Evolutionary conservation across 2,888 invertebrate species (phyloP).

Genomic region (Oscheius sp.): DNA sequence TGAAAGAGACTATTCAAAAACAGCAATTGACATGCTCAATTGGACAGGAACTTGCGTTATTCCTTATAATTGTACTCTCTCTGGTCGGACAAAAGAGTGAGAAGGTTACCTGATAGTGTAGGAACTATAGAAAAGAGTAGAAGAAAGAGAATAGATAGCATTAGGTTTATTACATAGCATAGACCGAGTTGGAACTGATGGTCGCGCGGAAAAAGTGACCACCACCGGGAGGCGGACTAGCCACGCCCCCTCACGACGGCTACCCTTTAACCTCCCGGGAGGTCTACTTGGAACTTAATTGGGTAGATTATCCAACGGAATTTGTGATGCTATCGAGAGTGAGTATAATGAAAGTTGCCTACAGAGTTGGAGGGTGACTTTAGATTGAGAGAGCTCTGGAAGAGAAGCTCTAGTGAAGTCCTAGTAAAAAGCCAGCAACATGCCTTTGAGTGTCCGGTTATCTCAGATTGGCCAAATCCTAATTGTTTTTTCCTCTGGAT

Average conservation of each 20-base stretch:
- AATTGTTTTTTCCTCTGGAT: slow-evolving; percentile 19
- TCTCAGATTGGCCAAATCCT: neutral
- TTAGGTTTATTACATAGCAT: slow-evolving; percentile 25
- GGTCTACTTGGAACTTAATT: slow-evolving; percentile 25
- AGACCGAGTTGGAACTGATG: slow-evolving; percentile 28
- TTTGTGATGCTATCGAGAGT: too few relatives aligned
- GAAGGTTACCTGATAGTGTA: slow-evolving; percentile 4
- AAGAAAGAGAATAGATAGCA: slow-evolving; percentile 10
- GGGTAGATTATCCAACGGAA: neutral
- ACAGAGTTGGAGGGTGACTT: too few relatives aligned
- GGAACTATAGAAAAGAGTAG: slow-evolving; percentile 12
- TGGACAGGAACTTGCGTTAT: slow-evolving; percentile 3
- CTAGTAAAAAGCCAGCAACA: too few relatives aligned
- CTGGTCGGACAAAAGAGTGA: neutral
- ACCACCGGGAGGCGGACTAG: slow-evolving; percentile 25
- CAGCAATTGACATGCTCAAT: neutral
- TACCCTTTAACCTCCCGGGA: slow-evolving; percentile 35
- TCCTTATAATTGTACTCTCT: slow-evolving; percentile 5
- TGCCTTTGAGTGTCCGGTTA: too few relatives aligned
- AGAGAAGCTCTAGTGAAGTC: too few relatives aligned
- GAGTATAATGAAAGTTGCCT: too few relatives aligned
- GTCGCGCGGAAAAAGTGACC: slow-evolving; percentile 39
- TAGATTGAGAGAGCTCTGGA: too few relatives aligned
- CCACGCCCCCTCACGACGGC: slow-evolving; percentile 24
- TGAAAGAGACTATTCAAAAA: slow-evolving; percentile 43